Base-by-base conservation (phyloP, 23 tunicate species). In the Phallusia fumigata region DNA sequence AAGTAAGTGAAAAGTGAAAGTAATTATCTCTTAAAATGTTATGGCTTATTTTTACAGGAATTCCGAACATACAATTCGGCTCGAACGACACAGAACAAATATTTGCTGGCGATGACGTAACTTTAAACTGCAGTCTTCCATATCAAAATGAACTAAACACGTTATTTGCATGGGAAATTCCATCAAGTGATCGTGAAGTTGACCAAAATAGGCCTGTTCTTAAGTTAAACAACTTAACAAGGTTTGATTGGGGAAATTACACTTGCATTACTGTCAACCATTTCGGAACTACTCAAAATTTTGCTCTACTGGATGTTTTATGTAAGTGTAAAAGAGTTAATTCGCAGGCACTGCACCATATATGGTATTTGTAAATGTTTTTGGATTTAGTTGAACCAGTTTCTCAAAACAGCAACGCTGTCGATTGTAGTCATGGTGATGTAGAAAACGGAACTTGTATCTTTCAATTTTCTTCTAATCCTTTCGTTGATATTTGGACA, bases 231-330 rank as follows among this genome's bases (percentile, higher is more conserved):
- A 21, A 21, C 28, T 6, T 58, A 2, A 58, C 69, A 13, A 58
- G 69, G 13, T 58, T 58, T 58, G 69, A 58, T 13, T 58, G 69
- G 69, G 69, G 69, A 24, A 58, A 58, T 58, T 58, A 58, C 13
- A 21, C 69, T 22, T 58, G 69, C 13, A 58, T 24, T 22, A 58
- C 16, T 3, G 26, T 6, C 69, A 24, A 58, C 13, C 28, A 22
- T 21, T 58, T 58, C 13, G 69, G 28, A 21, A 22, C 26, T 6
- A 13, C 69, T 1, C 28, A 58, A 22, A 58, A 5, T 2, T 1
- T 58, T 8, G 26, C 3, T 6, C 13, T 58, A 1, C 28, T 58
- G 28, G 28, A 58, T 24, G 69, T 58, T 58, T 58, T 58, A 58
- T 58, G 69, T 58, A 58, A 22, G 69, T 58, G 26, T n/a, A n/a